Conservation (phyloP, 2,888 invertebrate species). For the Lordiphosa andalusiaca region DNA sequence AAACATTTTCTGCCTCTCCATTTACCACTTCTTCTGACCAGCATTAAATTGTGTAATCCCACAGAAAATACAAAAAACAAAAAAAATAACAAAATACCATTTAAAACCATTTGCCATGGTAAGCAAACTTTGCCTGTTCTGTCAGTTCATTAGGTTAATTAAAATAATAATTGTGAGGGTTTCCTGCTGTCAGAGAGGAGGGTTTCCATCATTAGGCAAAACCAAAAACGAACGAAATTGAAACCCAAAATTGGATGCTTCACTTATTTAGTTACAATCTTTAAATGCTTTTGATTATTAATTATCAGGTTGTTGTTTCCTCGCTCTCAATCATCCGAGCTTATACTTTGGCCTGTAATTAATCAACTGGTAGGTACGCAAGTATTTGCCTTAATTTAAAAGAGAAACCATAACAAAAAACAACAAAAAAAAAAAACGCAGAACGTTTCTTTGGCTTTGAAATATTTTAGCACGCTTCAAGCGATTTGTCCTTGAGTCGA, state of each 20-base stretch:
- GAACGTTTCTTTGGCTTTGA: slow-evolving; percentile 22
- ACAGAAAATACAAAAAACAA: no score
- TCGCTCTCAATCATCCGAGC: slow-evolving; percentile 42
- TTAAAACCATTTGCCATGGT: slow-evolving; percentile 30
- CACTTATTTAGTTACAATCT: slow-evolving; percentile 55
- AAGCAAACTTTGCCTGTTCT: slow-evolving; percentile 13
- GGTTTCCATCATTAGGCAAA: slow-evolving; percentile 33
- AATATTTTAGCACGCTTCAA: slow-evolving; percentile 61
- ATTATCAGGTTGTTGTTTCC: slow-evolving; percentile 40
- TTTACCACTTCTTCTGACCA: no score
- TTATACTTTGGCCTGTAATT: slow-evolving; percentile 11
- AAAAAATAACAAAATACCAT: not conserved
- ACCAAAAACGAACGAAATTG: slow-evolving; percentile 31
- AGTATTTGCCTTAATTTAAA: slow-evolving; percentile 26
- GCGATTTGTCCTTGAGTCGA: slow-evolving; percentile 67
- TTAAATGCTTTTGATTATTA: slow-evolving; percentile 57
- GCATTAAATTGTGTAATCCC: no score
- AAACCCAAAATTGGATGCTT: slow-evolving; percentile 32
- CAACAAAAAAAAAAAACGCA: not conserved
- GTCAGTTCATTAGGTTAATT: slow-evolving; percentile 64
- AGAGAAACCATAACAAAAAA: slow-evolving; percentile 22
- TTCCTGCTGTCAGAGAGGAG: slow-evolving; percentile 53
- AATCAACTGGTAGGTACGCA: slow-evolving; percentile 27
- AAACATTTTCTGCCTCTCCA: not conserved
- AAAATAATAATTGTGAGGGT: slow-evolving; percentile 59